Conservation (phyloP, 2,797 vertebrate species). For the Enteromius thamalakanensis region DNA sequence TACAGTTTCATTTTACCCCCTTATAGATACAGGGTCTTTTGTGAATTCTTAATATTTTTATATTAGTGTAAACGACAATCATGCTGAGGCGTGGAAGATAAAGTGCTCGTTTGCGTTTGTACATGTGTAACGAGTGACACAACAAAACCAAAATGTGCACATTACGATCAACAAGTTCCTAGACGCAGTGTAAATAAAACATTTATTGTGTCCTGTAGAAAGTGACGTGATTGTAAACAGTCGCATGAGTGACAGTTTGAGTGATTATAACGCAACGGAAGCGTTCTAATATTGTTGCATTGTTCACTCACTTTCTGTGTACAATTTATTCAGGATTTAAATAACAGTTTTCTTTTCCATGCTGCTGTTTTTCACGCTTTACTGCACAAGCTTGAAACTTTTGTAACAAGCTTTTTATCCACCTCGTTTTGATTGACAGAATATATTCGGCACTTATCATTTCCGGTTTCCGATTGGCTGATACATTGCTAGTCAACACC, state of each 20-base stretch:
- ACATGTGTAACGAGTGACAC: background rate
- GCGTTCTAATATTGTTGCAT: background rate
- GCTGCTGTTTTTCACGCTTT: constrained; percentile 5
- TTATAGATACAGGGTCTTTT: background rate
- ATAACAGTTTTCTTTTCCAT: background rate
- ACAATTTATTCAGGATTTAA: background rate
- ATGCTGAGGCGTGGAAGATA: background rate
- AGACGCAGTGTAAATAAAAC: constrained; percentile 2
- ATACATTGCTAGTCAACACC: background rate
- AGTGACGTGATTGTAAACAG: constrained; percentile 1
- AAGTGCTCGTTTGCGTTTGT: background rate
- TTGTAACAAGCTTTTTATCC: background rate
- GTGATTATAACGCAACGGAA: background rate
- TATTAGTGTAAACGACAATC: too few relatives aligned
- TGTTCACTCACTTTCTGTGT: background rate
- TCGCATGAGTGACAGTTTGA: background rate
- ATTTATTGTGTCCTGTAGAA: background rate
- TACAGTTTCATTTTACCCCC: background rate
- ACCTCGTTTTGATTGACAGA: background rate
- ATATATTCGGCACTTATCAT: background rate
- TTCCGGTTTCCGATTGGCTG: background rate
- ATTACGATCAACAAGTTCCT: background rate
- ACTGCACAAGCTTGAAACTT: background rate
- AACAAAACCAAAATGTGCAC: background rate
- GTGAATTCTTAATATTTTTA: background rate